These are phyloP conservation scores for Turnix velox DNA, from an alignment of 2,113 vertebrate genomes.

Conservation along the genomic window DNA sequence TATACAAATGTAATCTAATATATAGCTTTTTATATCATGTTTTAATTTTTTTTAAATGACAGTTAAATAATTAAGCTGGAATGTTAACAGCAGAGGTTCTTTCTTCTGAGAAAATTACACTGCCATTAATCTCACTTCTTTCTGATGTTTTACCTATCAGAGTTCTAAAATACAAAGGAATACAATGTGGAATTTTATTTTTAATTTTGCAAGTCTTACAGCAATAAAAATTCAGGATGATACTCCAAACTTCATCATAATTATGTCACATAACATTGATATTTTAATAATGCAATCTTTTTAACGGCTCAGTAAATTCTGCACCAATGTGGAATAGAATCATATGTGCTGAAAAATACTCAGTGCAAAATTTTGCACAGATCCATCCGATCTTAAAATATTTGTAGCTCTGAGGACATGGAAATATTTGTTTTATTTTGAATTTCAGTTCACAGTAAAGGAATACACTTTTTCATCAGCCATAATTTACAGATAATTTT, in stretches of 20 bases:
- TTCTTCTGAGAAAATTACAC: slow-evolving; percentile 58
- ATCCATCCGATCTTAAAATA: neutral
- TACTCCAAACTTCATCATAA: neutral
- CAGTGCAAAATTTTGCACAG: neutral
- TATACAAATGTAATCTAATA: slow-evolving; percentile 1
- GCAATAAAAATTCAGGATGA: neutral
- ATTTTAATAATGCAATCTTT: slow-evolving; percentile 24
- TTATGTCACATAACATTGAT: neutral
- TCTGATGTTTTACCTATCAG: slow-evolving; percentile 23
- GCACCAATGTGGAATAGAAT: neutral
- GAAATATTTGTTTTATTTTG: neutral
- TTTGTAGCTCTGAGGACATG: neutral
- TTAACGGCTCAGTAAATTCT: neutral
- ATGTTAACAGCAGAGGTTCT: slow-evolving; percentile 33
- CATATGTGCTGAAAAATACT: neutral
- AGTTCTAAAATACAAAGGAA: slow-evolving; percentile 22
- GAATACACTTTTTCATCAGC: neutral
- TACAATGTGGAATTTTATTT: slow-evolving; percentile 34
- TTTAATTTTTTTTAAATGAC: slow-evolving; percentile 51
- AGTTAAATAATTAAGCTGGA: slow-evolving; percentile 64
- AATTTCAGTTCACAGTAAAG: neutral
- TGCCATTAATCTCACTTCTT: slow-evolving; percentile 1
- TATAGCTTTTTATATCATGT: slow-evolving; percentile 30
- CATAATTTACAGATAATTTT: neutral
- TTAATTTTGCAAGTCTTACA: neutral